A percentile compares a stretch with the other conserved stretches of the same genome.
phyloP scores from a whole-genome alignment of 64 coral and sea anemone genomes.

The Cladopsammia gracilis region DNA sequence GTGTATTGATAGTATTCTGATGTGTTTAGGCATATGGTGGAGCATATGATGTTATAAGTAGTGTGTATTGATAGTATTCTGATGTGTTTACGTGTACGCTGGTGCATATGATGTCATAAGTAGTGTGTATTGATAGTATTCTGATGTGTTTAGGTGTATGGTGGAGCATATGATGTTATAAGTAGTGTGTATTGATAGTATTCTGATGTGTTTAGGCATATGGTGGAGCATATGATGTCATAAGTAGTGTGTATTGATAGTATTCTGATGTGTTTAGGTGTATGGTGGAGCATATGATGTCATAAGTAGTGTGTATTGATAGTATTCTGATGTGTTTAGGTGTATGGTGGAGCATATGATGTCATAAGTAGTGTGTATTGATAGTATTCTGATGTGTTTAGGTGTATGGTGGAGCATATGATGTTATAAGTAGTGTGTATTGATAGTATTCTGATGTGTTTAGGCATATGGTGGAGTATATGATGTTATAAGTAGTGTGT shows the following conservation, averaged over 20 bases:
- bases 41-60: conserved; percentile 99
- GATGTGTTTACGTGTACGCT: conserved; percentile 90
- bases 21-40: conserved; percentile 93
- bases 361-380: conserved; percentile 75
- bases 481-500: conserved; percentile 90
- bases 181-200: no score
- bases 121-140: background rate
- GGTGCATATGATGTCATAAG: conserved; percentile 99
- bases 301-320: no score
- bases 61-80: no score
- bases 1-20: background rate
- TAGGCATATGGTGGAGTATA: conserved; percentile 99
- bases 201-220: conserved; percentile 91
- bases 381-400: background rate
- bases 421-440: conserved; percentile 99
- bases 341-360: conserved; percentile 99
- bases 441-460: no score
- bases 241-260: conserved; percentile 39
- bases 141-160: conserved; percentile 78
- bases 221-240: conserved; percentile 99
- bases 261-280: conserved; percentile 51
- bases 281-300: conserved; percentile 99
- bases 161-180: conserved; percentile 99
- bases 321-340: no score
- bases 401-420: conserved; percentile 99